Evolutionary conservation across 1,140 invertebrate genomes (phyloP).

Genomic region (Hycleus cichorii): DNA sequence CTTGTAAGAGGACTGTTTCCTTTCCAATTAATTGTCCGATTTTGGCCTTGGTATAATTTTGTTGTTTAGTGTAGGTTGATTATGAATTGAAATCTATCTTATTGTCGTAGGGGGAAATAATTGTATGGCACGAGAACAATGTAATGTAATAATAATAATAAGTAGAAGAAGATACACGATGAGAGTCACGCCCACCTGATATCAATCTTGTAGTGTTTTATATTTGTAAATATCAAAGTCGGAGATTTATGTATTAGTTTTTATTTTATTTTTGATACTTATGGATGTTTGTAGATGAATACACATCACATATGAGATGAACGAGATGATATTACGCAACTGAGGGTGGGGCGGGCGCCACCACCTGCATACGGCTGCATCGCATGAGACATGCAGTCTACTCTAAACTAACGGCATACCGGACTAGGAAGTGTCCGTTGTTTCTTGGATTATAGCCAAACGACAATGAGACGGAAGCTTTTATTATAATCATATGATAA

Average conservation of each 20-base stretch:
- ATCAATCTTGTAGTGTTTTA: background rate
- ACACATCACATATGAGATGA: background rate
- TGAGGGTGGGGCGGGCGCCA: constrained; percentile 12
- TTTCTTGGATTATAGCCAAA: too few species aligned
- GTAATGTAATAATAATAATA: background rate
- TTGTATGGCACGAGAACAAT: constrained; percentile 8
- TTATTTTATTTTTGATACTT: too few species aligned
- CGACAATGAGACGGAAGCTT: too few species aligned
- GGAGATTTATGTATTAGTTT: too few species aligned
- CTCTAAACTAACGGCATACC: too few species aligned
- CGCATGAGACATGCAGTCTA: constrained; percentile 17
- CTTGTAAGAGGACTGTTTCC: too few species aligned
- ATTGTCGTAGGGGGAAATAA: background rate
- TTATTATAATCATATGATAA: too few species aligned
- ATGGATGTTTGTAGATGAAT: too few species aligned
- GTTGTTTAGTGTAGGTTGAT: too few species aligned
- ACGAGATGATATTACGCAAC: constrained; percentile 11
- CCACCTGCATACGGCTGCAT: constrained; percentile 18
- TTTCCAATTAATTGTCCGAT: too few species aligned
- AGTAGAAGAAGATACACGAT: background rate
- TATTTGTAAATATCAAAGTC: background rate
- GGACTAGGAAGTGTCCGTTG: constrained; percentile 1
- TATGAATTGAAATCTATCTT: background rate
- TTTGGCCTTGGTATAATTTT: too few species aligned
- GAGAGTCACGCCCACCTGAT: constrained; percentile 10